These are phyloP conservation scores for Vanessa atalanta DNA, from an alignment of 1,140 invertebrate species.

Conservation along the genomic window DNA sequence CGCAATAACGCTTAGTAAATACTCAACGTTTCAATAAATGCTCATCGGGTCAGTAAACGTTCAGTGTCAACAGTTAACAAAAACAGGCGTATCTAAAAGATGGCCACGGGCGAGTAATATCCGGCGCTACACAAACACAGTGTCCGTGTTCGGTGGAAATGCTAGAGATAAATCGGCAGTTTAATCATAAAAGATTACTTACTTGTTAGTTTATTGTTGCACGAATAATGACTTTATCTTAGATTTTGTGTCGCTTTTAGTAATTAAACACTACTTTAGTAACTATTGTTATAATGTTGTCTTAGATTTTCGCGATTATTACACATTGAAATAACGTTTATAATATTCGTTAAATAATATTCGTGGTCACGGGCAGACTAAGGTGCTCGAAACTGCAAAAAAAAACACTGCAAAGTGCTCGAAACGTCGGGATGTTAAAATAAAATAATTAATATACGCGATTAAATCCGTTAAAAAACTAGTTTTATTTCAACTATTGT, in stretches of 20 bases:
- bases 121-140: slow-evolving; percentile 23
- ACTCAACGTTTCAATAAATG: slow-evolving; percentile 7
- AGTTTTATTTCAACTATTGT: no score
- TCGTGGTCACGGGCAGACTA: no score
- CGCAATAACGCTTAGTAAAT: not conserved
- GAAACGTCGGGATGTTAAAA: no score
- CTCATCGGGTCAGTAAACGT: slow-evolving; percentile 8
- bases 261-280: no score
- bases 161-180: not conserved
- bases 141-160: not conserved
- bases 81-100: slow-evolving; percentile 18
- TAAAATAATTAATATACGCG: no score
- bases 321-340: no score
- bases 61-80: slow-evolving; percentile 24
- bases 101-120: slow-evolving; percentile 40
- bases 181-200: not conserved
- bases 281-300: no score
- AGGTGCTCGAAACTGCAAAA: no score
- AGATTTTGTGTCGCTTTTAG: not conserved
- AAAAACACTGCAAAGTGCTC: no score
- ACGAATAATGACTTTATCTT: not conserved
- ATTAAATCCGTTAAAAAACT: no score
- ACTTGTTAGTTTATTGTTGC: not conserved
- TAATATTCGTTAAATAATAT: no score
- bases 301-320: no score